These are phyloP conservation scores for Caenorhabditis wallacei DNA, from an alignment of 2,888 invertebrate species.

Conservation along the genomic window DNA sequence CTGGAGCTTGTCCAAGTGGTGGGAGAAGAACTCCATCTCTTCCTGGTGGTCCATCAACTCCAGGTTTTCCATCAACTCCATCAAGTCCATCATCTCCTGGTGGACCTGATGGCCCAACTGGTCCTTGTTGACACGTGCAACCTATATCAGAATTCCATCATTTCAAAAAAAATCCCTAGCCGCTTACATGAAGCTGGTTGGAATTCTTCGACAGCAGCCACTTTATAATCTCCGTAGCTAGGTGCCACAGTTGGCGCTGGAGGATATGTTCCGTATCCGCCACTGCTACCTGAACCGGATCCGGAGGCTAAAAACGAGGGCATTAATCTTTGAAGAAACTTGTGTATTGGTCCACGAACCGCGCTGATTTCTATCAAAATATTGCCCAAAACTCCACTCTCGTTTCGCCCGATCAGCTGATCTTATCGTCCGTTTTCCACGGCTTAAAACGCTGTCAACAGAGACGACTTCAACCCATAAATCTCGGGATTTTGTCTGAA, in stretches of 20 bases:
- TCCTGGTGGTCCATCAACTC: conserved; percentile 69
- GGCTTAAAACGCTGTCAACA: conserved; percentile 55
- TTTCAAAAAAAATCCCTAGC: neutral
- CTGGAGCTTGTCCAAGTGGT: conserved; percentile 69
- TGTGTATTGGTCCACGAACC: conserved; percentile 34
- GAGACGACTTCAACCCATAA: conserved; percentile 73
- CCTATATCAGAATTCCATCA: conserved; percentile 48
- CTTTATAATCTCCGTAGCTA: conserved; percentile 56
- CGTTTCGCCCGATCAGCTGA: conserved; percentile 57
- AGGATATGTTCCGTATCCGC: conserved; percentile 60
- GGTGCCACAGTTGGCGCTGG: conserved; percentile 53
- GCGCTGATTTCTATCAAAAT: conserved; percentile 63
- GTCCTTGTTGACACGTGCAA: conserved; percentile 73
- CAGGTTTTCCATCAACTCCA: conserved; percentile 72
- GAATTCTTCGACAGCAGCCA: conserved; percentile 68
- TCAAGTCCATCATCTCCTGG: conserved; percentile 74
- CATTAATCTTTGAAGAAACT: neutral
- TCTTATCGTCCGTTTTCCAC: conserved; percentile 48
- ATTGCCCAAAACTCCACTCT: conserved; percentile 74
- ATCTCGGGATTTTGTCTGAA: conserved; percentile 70
- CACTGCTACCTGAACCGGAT: conserved; percentile 18
- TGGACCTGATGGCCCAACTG: conserved; percentile 70
- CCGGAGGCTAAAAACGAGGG: conserved; percentile 23
- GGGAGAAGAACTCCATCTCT: conserved; percentile 68
- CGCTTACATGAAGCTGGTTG: conserved; percentile 52